These are phyloP conservation scores for Tragelaphus oryx DNA, from an alignment of 2,797 vertebrate genomes.

Conservation along the genomic window DNA sequence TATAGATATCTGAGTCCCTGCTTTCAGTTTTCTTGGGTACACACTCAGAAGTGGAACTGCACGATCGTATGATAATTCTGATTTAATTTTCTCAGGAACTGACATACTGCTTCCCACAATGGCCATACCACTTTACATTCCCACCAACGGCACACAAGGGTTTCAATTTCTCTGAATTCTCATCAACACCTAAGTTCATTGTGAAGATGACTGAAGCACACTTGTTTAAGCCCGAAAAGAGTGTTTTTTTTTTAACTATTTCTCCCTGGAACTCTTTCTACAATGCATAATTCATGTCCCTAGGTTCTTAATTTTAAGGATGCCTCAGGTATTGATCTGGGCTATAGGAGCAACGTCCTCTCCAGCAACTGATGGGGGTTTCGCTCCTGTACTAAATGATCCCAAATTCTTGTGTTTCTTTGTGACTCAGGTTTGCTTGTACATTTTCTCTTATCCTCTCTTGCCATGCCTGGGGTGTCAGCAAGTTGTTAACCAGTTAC, in stretches of 20 bases:
- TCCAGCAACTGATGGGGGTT: background rate
- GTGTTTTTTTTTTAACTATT: background rate
- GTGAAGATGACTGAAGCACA: background rate
- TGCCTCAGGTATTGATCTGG: background rate
- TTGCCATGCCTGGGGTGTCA: background rate
- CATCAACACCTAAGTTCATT: background rate
- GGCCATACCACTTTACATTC: background rate
- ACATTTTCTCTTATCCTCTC: background rate
- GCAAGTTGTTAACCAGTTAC: background rate
- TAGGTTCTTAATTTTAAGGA: background rate
- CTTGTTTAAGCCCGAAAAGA: background rate
- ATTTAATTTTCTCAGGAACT: background rate
- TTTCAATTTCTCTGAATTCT: background rate
- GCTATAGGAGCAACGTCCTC: background rate
- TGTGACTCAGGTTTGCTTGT: background rate
- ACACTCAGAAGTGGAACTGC: background rate
- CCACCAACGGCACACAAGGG: background rate
- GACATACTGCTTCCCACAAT: background rate
- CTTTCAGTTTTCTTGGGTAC: background rate
- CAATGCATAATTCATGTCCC: background rate
- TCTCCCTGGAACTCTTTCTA: background rate
- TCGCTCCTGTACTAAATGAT: background rate
- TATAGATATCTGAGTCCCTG: background rate
- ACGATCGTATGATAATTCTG: background rate
- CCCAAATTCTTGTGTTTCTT: background rate